Evolutionary conservation across 2,113 vertebrate species (phyloP).

Genomic region (Lates calcarifer): DNA sequence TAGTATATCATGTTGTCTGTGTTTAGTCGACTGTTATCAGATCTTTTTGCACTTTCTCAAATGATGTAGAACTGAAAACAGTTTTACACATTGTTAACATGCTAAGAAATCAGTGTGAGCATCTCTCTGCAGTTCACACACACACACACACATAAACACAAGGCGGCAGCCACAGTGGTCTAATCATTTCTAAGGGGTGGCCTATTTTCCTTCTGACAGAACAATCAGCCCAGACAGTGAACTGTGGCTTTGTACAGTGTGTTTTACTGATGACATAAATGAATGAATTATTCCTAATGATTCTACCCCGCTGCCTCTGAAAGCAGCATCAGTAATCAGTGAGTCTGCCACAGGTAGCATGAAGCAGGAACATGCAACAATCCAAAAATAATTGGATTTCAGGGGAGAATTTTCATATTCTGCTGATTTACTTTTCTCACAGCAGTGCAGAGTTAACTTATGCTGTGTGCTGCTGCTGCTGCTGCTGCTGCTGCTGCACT

Average conservation of each 20-base stretch:
- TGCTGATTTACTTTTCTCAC: slow-evolving; percentile 3
- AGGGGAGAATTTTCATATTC: slow-evolving; percentile 15
- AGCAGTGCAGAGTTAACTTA: not conserved
- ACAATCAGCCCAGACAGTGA: slow-evolving; percentile 25
- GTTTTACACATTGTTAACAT: too few relatives aligned
- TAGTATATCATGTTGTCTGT: too few relatives aligned
- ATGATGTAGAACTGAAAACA: too few relatives aligned
- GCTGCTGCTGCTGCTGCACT: not conserved
- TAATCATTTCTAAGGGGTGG: slow-evolving; percentile 12
- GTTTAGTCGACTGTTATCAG: too few relatives aligned
- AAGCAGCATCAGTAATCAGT: slow-evolving; percentile 16
- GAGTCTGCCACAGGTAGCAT: slow-evolving; percentile 31
- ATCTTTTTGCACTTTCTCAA: too few relatives aligned
- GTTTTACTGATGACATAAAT: slow-evolving; percentile 39
- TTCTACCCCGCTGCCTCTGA: slow-evolving; percentile 15
- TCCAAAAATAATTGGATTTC: slow-evolving; percentile 41
- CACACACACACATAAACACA: not conserved
- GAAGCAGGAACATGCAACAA: slow-evolving; percentile 21
- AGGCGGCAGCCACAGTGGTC: not conserved
- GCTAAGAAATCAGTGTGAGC: too few relatives aligned
- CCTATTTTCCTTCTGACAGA: slow-evolving; percentile 35
- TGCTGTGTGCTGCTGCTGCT: not conserved
- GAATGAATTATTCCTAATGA: slow-evolving; percentile 34
- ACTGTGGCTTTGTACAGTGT: slow-evolving; percentile 15
- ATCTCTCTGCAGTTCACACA: not conserved